These are phyloP conservation scores for Xenentodon cancila DNA, from an alignment of 2,797 vertebrate species.

Conservation along the genomic window DNA sequence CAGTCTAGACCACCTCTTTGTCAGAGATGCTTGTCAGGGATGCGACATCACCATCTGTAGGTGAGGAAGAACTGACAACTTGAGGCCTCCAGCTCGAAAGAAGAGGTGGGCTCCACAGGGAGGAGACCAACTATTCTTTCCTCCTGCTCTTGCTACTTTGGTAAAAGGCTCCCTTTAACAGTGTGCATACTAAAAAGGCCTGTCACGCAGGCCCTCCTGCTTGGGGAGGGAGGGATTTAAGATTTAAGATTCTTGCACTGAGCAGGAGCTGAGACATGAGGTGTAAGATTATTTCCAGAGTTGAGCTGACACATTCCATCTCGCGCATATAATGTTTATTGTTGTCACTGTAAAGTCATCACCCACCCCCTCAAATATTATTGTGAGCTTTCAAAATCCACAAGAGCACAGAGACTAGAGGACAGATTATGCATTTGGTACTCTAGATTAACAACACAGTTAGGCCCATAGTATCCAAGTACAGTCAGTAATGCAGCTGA, in stretches of 20 bases:
- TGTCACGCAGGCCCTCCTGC: slow-evolving; percentile 61
- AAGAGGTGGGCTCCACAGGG: slow-evolving; percentile 47
- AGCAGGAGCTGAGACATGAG: slow-evolving; percentile 55
- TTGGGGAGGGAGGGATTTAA: slow-evolving; percentile 62
- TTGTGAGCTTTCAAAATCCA: slow-evolving; percentile 44
- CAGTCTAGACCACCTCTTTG: not conserved
- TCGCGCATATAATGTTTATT: slow-evolving; percentile 56
- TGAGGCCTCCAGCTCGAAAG: slow-evolving; percentile 48
- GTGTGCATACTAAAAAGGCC: slow-evolving; percentile 71
- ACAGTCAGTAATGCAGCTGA: slow-evolving; percentile 35
- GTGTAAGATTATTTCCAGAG: slow-evolving; percentile 49
- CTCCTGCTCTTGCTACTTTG: slow-evolving; percentile 53
- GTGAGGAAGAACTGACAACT: slow-evolving; percentile 38
- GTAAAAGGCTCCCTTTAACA: slow-evolving; percentile 51
- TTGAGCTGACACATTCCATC: slow-evolving; percentile 45
- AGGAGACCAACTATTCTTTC: slow-evolving; percentile 52
- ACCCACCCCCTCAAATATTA: slow-evolving; percentile 45
- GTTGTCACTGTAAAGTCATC: slow-evolving; percentile 43
- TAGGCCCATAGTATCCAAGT: slow-evolving; percentile 14
- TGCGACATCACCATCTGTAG: slow-evolving; percentile 51
- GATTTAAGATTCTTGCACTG: slow-evolving; percentile 67
- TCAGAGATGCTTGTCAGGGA: slow-evolving; percentile 30
- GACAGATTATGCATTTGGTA: slow-evolving; percentile 21
- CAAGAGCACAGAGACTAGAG: slow-evolving; percentile 30
- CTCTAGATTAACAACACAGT: slow-evolving; percentile 36